Conservation (phyloP, 2,113 vertebrate species). For the Phycodurus eques region DNA sequence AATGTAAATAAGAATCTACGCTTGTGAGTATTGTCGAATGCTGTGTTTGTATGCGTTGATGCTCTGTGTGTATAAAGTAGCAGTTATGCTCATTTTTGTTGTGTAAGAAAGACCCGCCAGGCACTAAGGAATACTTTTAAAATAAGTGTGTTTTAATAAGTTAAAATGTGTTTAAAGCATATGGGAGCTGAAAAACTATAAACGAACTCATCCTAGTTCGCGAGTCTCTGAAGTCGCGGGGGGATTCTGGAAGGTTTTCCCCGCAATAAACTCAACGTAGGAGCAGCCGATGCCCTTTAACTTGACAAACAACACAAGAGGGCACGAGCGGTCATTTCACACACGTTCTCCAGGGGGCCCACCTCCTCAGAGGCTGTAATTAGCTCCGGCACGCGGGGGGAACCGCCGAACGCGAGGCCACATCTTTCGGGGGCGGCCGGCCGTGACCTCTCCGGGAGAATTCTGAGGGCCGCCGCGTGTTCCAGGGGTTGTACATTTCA, state of each 20-base stretch:
- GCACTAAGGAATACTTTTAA: no score
- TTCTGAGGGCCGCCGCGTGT: constrained; percentile 24
- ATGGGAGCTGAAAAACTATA: neutral
- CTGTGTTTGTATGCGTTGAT: no score
- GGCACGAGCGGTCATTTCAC: constrained; percentile 32
- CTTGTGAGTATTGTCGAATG: no score
- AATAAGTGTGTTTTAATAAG: no score
- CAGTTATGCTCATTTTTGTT: no score
- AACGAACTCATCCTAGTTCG: neutral
- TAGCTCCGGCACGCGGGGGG: constrained; percentile 43
- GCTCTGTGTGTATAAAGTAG: no score
- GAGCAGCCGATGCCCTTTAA: neutral
- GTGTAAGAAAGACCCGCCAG: no score
- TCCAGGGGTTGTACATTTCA: constrained; percentile 26
- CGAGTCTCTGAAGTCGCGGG: neutral
- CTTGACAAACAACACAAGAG: neutral
- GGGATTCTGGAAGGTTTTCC: neutral
- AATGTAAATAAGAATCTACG: no score
- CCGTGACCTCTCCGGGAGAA: constrained; percentile 33
- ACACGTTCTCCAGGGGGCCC: constrained; percentile 30
- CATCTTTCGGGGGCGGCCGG: constrained; percentile 31
- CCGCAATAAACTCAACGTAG: neutral
- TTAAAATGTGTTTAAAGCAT: neutral
- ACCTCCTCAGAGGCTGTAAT: constrained; percentile 34
- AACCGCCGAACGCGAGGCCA: constrained; percentile 31